A percentile compares a stretch with the other conserved stretches of the same genome.
These are phyloP conservation scores for Furnarius figulus DNA, from an alignment of 2,113 vertebrate genomes.

Conservation along the genomic window DNA sequence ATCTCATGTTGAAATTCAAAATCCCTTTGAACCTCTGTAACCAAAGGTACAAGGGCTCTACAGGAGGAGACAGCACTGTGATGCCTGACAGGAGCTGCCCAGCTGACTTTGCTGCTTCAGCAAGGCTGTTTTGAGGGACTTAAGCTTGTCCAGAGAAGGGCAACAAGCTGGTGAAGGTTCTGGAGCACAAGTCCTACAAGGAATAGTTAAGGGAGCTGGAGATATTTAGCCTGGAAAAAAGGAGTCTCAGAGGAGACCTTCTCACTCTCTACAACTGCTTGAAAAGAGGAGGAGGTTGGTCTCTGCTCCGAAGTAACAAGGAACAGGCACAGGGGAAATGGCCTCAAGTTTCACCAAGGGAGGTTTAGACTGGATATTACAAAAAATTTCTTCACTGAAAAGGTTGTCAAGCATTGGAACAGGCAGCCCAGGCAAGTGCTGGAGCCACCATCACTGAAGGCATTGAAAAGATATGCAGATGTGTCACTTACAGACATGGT, in stretches of 20 bases:
- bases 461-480: neutral
- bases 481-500: neutral
- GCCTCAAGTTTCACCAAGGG: neutral
- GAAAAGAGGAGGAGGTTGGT: fast-evolving
- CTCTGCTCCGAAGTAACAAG: neutral
- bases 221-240: fast-evolving
- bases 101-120: neutral
- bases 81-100: neutral
- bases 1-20: neutral
- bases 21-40: neutral
- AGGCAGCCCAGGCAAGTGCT: neutral
- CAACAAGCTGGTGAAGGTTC: neutral
- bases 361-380: neutral
- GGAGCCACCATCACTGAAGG: no score
- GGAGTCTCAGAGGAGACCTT: neutral
- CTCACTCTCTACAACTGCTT: neutral
- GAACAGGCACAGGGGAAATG: neutral
- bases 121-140: neutral
- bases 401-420: neutral
- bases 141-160: neutral
- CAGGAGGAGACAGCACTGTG: neutral
- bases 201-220: neutral
- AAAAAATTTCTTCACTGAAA: neutral
- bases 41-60: neutral
- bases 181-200: neutral